Evolutionary conservation across 2,797 vertebrate species (phyloP), one percentile per base, ranked within the genome.

Genomic region (Pseudochromis fuscus): DNA sequence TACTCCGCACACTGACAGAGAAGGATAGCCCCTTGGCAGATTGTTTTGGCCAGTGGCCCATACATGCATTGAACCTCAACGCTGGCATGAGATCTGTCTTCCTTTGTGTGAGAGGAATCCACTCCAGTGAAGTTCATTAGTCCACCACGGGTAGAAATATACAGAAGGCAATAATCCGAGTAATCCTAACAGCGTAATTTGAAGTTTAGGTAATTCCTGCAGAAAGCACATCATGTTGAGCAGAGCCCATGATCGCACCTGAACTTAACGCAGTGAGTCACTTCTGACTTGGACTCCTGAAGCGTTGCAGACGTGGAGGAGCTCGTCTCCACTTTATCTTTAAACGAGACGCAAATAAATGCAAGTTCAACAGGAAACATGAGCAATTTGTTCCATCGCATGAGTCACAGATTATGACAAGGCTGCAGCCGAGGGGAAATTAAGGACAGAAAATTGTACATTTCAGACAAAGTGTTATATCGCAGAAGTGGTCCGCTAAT

Each of bases 31-130:
- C 71, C 76, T 44, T 30, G 67, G 79, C 62, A 76, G 65, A 79
- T 81, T 74, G 83, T 67, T 84, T 86, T 90, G 89, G 84, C 84
- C 79, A 44, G 49, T 27, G 73, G 82, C 83, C 88, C 67, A 25
- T 72, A 42, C 68, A 52, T 67, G 76, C 59, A 80, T 55, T 79
- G 75, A 86, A 80, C 83, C 85, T 81, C 67, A 48, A 82, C 84
- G 70, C 49, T 81, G 71, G 64, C 75, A 71, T 19, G 13, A 60
- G 65, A 48, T 78, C 53, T 45, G 55, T 71, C 33, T 75, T 30
- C 50, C 38, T 64, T 16, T 72, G 44, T 74, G 62, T 24, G 62
- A 74, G 56, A 49, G 28, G 70, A 72, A 64, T 76, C 44, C 46
- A 66, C 45, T 72, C 11, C 12, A 21, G 27, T 24, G 23, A 53